Conservation (phyloP, 2,113 vertebrate species). For the Rhipidura dahli region DNA sequence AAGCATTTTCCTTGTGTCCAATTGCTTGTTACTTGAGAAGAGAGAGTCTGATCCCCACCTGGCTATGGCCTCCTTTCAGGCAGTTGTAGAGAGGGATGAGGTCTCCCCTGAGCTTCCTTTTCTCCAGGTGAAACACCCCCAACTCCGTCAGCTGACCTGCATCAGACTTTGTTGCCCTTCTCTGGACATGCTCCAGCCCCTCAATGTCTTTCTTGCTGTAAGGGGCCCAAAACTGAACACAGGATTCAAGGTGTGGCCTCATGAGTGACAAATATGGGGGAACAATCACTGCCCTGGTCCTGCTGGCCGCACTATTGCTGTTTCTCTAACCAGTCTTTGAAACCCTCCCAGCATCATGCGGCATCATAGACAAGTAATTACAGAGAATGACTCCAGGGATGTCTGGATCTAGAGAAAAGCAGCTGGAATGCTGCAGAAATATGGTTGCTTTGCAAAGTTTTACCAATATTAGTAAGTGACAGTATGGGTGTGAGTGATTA, state of each 20-base stretch:
- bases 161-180: rapidly evolving
- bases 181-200: rapidly evolving
- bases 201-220: background rate
- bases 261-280: background rate
- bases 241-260: background rate
- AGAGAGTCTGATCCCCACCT: background rate
- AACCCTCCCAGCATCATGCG: background rate
- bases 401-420: background rate
- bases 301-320: background rate
- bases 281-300: rapidly evolving
- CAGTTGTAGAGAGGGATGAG: background rate
- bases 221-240: background rate
- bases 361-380: background rate
- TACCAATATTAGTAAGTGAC: rapidly evolving
- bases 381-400: background rate
- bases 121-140: rapidly evolving
- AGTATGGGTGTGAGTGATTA: background rate
- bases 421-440: background rate
- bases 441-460: background rate
- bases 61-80: background rate
- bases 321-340: background rate
- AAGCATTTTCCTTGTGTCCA: background rate
- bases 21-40: background rate
- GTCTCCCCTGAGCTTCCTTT: background rate
- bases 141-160: rapidly evolving